These are phyloP conservation scores for Antrozous pallidus DNA, from an alignment of 2,797 vertebrate genomes.

Conservation along the genomic window DNA sequence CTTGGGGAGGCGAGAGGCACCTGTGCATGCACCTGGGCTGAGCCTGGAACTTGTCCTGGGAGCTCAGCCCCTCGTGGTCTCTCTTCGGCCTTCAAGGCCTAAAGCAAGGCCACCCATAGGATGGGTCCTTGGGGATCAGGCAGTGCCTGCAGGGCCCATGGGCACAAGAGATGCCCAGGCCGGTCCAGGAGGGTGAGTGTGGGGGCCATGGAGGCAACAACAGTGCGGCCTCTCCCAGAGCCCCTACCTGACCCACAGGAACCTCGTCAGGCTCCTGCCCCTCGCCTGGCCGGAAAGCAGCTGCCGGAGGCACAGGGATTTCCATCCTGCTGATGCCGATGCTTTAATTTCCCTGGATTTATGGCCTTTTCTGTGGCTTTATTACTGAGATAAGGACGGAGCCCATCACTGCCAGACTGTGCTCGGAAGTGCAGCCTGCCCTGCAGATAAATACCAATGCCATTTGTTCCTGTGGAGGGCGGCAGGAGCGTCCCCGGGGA, in stretches of 20 bases:
- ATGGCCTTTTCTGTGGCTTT: background rate
- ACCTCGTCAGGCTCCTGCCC: background rate
- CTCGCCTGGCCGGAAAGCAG: background rate
- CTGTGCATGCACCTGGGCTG: background rate
- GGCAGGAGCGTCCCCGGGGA: background rate
- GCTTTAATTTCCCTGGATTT: constrained; percentile 28
- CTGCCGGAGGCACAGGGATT: background rate
- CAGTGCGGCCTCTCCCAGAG: background rate
- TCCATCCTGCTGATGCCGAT: background rate
- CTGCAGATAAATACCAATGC: rapidly evolving
- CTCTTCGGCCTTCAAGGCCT: background rate
- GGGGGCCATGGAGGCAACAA: background rate
- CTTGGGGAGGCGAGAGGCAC: rapidly evolving
- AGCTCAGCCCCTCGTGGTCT: background rate
- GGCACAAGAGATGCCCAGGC: no score
- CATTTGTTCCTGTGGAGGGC: rapidly evolving
- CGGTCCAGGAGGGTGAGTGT: background rate
- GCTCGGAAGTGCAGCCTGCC: rapidly evolving
- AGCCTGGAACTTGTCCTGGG: background rate
- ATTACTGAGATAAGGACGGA: background rate
- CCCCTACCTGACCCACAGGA: rapidly evolving
- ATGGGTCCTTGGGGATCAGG: background rate
- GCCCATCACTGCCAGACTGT: background rate
- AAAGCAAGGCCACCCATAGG: background rate
- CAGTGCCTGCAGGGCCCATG: background rate